These are phyloP conservation scores for Ormyrus pomaceus DNA, from an alignment of 2,888 invertebrate species.

Conservation along the genomic window DNA sequence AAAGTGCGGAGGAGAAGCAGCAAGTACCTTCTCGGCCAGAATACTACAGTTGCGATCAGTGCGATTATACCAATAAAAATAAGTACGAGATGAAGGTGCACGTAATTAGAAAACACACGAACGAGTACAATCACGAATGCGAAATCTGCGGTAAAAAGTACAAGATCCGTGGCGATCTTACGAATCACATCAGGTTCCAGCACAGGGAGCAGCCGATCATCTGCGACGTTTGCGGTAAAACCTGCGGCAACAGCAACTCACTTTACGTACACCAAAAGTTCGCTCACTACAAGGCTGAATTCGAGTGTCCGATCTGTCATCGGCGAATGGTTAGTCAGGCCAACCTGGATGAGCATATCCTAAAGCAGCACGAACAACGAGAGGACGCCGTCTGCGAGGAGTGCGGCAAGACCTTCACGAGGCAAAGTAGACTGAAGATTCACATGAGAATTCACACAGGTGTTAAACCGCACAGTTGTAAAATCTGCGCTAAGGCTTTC, in stretches of 20 bases:
- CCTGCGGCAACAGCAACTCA: conserved; percentile 71
- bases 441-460: conserved; percentile 74
- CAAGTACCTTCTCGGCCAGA: conserved; percentile 49
- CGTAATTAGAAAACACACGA: conserved; percentile 65
- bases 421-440: conserved; percentile 70
- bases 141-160: conserved; percentile 66
- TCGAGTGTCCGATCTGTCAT: conserved; percentile 72
- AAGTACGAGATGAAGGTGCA: conserved; percentile 69
- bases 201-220: conserved; percentile 61
- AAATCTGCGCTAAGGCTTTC: conserved; percentile 70
- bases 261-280: conserved; percentile 72
- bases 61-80: conserved; percentile 67
- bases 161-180: conserved; percentile 65
- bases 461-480: conserved; percentile 70
- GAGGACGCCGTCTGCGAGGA: conserved; percentile 74
- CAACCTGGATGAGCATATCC: conserved; percentile 74
- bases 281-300: conserved; percentile 73
- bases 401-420: conserved; percentile 72
- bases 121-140: conserved; percentile 64
- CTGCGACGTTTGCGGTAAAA: conserved; percentile 70
- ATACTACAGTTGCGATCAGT: conserved; percentile 64
- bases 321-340: conserved; percentile 75
- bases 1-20: conserved; percentile 16
- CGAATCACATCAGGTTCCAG: conserved; percentile 62
- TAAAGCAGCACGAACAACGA: conserved; percentile 71